Evolutionary conservation across 2,888 invertebrate species (phyloP), one percentile per base, ranked within the genome.

Genomic region (Mythimna pallens): DNA sequence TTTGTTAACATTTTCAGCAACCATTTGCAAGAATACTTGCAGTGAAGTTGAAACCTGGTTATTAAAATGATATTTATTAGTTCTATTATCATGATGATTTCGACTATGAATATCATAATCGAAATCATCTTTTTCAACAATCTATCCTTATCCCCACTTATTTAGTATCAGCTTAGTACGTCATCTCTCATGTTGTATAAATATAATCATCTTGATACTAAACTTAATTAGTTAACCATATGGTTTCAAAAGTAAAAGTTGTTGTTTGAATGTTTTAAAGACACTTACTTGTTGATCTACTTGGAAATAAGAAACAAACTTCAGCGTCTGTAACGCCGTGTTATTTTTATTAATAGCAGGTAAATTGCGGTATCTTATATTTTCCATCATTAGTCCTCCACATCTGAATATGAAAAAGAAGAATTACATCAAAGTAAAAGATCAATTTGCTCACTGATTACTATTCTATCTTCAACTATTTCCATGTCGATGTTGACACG

Each of bases 1-100:
- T 67, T 85, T 88, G 55, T 83, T 85, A 2, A 85, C 55, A 73
- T 90, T 90, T 82, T 90, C 89, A 30, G 86, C 83, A n/a, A 90
- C 84, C 9, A 88, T 85, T 88, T 90, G 90, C n/a, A 87, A 47
- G 54, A 84, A 87, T 59, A 87, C 69, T 65, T 78, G 75, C n/a
- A 88, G 47, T 17, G 87, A 82, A 47, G 84, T 73, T 10, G 74
- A 76, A 61, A 73, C 55, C 88, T 88, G 64, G 40, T 80, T 78
- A 76, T 17, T 55, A 25, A 36, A 65, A 63, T 36, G 9, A 12
- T 3, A 36, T 22, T n/a, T 12, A 52, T 59, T 58, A 20, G 40
- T 25, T 54, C 3, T 12, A 47, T 47, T 14, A 47, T 47, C 17
- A 17, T 3, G 3, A 47, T 17, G 25, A 50, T 50, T 25, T 25